Base-by-base conservation (phyloP, 2,888 invertebrate species). In the Catocala sponsa region DNA sequence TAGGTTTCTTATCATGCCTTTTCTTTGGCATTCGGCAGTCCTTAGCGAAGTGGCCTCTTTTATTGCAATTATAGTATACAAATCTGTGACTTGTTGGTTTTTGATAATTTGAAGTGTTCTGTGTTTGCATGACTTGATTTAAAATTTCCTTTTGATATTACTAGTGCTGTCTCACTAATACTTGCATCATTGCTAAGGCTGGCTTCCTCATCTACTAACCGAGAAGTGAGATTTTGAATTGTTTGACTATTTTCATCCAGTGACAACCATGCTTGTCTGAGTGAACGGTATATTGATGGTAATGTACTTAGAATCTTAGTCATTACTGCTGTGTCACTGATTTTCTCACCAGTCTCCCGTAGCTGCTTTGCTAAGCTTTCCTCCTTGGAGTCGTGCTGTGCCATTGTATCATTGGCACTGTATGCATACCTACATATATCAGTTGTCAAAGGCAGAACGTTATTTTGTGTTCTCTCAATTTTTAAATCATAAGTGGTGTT, bases 1-100 rank as follows among this genome's bases (percentile, higher is more conserved):
- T 41, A 12, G 11, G 35, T 41, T 52, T 13, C 41, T 52, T 13
- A 15, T 52, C 15, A 41, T 41, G 11, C n/a, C 41, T 50, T 6
- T 35, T 50, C 42, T 50, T 32, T 51, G 35, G 35, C 6, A n/a
- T 6, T 6, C 51, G 11, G 15, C 51, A 51, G n/a, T 58, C 44
- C 11, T 25, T 25, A 7, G 51, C 57, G n/a, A 43, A 58, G n/a
- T 58, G 51, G 0, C 51, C 57, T 35, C 35, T 33, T 12, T 50
- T 51, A 0, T 46, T 38, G 25, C 57, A 58, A 15, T 55, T 55
- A 7, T 55, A 54, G n/a, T 38, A 55, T 12, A 15, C 6, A 54
- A 54, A 54, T 38, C 55, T 46, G 38, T 47, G 33, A 12, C 12
- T 41, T 4, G 13, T 15, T n/a, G 10, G 15, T 51, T 10, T 51